Evolutionary conservation across 2,888 invertebrate genomes (phyloP).

Genomic region (Himalopsyche kuldschensis): DNA sequence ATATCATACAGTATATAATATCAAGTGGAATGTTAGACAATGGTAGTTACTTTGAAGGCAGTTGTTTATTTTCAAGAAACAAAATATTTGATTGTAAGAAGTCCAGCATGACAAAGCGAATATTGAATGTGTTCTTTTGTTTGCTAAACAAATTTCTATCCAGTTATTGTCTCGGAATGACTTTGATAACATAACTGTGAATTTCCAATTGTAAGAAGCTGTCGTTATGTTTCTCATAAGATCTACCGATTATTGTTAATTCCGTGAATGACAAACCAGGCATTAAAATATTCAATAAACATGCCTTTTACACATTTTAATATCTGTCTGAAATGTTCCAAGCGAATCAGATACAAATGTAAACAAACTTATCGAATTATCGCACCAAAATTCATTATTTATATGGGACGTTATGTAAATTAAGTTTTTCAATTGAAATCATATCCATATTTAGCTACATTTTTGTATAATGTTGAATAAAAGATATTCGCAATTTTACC

Average conservation of each 20-base stretch:
- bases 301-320: too few species aligned
- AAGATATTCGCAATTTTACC: too few species aligned
- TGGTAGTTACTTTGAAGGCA: not conserved
- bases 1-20: not conserved
- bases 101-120: slow-evolving; percentile 17
- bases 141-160: slow-evolving; percentile 23
- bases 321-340: too few species aligned
- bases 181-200: slow-evolving; percentile 26
- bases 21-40: not conserved
- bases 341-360: too few species aligned
- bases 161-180: slow-evolving; percentile 12
- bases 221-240: slow-evolving; percentile 18
- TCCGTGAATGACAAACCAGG: not conserved
- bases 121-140: slow-evolving; percentile 19
- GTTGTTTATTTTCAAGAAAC: slow-evolving; percentile 8
- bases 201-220: slow-evolving; percentile 1
- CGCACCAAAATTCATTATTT: too few species aligned
- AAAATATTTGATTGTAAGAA: slow-evolving; percentile 16
- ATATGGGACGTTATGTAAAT: too few species aligned
- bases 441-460: too few species aligned
- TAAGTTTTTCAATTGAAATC: too few species aligned
- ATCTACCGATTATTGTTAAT: not conserved
- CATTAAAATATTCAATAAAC: not conserved
- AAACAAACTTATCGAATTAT: too few species aligned
- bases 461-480: too few species aligned